A percentile compares a stretch with the other conserved stretches of the same genome.
These are phyloP conservation scores for Calosoma granatense DNA, from an alignment of 1,140 invertebrate genomes.

Conservation along the genomic window DNA sequence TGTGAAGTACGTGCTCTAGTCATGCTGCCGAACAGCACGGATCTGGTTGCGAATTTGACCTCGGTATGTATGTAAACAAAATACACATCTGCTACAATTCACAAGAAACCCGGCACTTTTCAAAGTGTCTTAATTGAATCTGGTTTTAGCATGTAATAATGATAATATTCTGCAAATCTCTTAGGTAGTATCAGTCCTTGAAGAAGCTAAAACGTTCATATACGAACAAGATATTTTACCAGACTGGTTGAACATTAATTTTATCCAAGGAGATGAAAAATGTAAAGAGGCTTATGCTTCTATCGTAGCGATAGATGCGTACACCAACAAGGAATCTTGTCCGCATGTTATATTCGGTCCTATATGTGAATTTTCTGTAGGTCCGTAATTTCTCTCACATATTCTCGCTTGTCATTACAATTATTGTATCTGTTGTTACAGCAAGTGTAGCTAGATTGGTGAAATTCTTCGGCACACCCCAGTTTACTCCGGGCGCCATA, in stretches of 20 bases:
- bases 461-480: constrained; percentile 60
- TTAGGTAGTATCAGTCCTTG: constrained; percentile 43
- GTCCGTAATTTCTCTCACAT: no score
- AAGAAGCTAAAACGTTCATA: constrained; percentile 43
- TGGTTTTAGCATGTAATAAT: no score
- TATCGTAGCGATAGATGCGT: constrained; percentile 53
- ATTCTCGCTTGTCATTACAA: no score
- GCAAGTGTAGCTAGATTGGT: constrained; percentile 60
- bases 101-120: no score
- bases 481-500: constrained; percentile 62
- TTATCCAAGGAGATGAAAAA: constrained; percentile 49
- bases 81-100: no score
- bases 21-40: background rate
- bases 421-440: constrained; percentile 39
- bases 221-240: constrained; percentile 40
- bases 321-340: constrained; percentile 42
- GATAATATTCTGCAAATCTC: no score
- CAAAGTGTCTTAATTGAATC: no score
- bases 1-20: background rate
- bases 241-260: constrained; percentile 42
- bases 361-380: constrained; percentile 57
- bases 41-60: background rate
- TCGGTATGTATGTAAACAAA: background rate
- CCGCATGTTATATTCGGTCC: constrained; percentile 60
- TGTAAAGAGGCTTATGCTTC: constrained; percentile 57